Percentiles rank a stretch among this genome's conserved stretches.
Conservation (phyloP, 2,888 invertebrate genomes). For the Drosophila percnosoma region DNA sequence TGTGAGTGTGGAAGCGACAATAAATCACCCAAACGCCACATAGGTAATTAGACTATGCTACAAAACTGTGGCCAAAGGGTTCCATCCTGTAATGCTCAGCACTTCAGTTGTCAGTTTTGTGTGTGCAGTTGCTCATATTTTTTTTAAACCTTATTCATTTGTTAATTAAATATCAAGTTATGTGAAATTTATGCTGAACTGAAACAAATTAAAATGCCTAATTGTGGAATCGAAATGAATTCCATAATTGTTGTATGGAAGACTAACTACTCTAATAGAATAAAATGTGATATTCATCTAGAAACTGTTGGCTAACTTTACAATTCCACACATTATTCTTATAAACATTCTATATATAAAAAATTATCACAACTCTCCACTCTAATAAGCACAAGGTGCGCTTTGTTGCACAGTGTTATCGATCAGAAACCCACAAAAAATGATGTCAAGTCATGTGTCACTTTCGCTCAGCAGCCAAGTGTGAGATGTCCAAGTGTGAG, state of each 20-base stretch:
- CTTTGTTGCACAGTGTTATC: slow-evolving; percentile 58
- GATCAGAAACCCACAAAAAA: slow-evolving; percentile 23
- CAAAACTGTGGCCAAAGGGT: neutral
- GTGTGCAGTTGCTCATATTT: neutral
- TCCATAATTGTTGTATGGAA: neutral
- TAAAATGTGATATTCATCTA: no score
- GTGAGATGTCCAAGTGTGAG: slow-evolving; percentile 57
- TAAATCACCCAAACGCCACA: slow-evolving; percentile 29
- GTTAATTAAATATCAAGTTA: neutral
- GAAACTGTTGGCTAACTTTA: no score
- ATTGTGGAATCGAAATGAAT: no score
- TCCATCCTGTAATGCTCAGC: neutral
- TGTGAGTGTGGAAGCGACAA: slow-evolving; percentile 8
- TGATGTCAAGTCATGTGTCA: slow-evolving; percentile 61
- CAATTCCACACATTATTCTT: neutral
- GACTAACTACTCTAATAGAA: neutral
- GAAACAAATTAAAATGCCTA: no score
- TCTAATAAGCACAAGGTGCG: slow-evolving; percentile 1
- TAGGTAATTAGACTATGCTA: slow-evolving; percentile 26
- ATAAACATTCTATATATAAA: accelerated
- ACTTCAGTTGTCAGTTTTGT: neutral
- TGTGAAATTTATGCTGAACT: no score
- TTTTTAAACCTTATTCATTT: neutral
- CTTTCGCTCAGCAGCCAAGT: slow-evolving; percentile 71
- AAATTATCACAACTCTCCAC: neutral